Evolutionary conservation across 2,113 vertebrate species (phyloP).

Genomic region (Acanthisitta chloris): DNA sequence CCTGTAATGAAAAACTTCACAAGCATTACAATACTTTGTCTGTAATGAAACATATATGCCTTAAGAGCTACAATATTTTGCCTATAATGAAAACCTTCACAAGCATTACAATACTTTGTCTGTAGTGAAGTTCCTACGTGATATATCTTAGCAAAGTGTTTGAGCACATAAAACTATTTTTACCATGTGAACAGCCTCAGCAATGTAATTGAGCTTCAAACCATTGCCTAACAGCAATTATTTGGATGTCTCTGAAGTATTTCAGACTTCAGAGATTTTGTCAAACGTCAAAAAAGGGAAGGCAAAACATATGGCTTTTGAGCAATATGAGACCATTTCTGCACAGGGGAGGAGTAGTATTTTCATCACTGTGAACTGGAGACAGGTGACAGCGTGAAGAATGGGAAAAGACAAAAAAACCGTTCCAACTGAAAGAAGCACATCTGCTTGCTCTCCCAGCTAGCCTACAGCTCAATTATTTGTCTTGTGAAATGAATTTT

Average conservation of each 20-base stretch:
- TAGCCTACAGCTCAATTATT: constrained; percentile 49
- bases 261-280: neutral
- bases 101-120: neutral
- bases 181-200: neutral
- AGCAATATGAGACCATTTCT: neutral
- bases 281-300: neutral
- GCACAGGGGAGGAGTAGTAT: neutral
- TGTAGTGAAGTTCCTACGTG: neutral
- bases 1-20: neutral
- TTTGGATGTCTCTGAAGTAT: neutral
- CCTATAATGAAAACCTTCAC: neutral
- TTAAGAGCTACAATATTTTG: neutral
- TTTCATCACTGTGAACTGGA: neutral
- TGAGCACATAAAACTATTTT: neutral
- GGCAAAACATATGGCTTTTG: neutral
- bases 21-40: neutral
- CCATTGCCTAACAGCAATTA: neutral
- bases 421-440: neutral
- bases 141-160: neutral
- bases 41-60: neutral
- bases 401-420: neutral
- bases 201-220: neutral
- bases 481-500: constrained; percentile 48
- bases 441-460: constrained; percentile 1
- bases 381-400: neutral